Conservation (phyloP, 2,797 vertebrate species). For the Channa striata region DNA sequence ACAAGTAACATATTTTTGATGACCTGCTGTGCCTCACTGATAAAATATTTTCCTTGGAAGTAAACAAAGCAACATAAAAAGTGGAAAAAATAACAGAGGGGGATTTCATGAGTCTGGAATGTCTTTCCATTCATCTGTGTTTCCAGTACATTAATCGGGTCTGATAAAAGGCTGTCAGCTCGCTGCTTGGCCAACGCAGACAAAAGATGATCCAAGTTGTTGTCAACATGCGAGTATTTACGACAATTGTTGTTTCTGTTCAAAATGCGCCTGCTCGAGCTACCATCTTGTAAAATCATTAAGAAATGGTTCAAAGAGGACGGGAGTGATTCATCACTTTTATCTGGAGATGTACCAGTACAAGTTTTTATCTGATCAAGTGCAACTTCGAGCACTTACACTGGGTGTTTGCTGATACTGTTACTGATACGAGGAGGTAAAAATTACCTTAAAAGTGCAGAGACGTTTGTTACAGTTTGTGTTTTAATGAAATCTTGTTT, state of each 20-base stretch:
- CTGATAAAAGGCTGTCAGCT: constrained; percentile 59
- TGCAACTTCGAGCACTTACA: background rate
- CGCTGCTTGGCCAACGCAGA: constrained; percentile 43
- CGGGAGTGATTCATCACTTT: constrained; percentile 20
- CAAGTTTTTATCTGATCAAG: background rate
- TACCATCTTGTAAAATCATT: constrained; percentile 34
- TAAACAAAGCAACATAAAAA: constrained; percentile 57
- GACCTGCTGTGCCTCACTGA: constrained; percentile 34
- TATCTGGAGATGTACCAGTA: background rate
- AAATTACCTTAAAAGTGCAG: no score
- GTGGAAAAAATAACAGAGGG: constrained; percentile 33
- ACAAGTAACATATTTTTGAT: constrained; percentile 29
- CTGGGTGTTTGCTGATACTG: background rate
- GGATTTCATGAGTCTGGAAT: constrained; percentile 53
- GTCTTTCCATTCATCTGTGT: constrained; percentile 41
- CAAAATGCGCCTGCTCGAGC: background rate
- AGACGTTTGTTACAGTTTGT: background rate
- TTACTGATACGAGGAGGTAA: background rate
- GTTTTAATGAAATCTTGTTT: background rate
- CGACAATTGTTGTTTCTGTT: constrained; percentile 26
- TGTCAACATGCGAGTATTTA: constrained; percentile 50
- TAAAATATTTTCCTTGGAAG: constrained; percentile 47
- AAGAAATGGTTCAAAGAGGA: constrained; percentile 21
- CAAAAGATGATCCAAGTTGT: constrained; percentile 38
- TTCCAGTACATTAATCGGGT: constrained; percentile 64